Conservation (phyloP, 2,888 invertebrate genomes). For the Chymomyza fuscimana region DNA sequence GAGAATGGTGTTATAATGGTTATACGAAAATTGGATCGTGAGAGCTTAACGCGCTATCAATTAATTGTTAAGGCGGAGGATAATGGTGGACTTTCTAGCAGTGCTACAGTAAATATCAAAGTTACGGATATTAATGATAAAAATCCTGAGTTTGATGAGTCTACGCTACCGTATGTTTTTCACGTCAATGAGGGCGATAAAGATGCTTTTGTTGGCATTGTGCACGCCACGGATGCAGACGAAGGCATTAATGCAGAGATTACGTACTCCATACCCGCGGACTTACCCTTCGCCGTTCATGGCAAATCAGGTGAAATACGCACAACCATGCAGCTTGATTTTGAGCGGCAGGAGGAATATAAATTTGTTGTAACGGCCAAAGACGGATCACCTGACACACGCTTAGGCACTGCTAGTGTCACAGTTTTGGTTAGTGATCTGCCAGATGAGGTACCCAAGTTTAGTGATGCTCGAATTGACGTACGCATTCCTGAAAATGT, state of each 20-base stretch:
- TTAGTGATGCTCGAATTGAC: constrained; percentile 86
- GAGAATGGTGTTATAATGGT: constrained; percentile 94
- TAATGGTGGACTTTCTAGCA: constrained; percentile 89
- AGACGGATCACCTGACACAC: constrained; percentile 91
- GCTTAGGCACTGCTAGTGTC: constrained; percentile 92
- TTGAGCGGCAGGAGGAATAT: constrained; percentile 88
- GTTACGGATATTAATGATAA: constrained; percentile 96
- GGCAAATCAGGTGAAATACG: constrained; percentile 88
- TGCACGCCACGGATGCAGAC: constrained; percentile 92
- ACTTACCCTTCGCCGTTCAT: constrained; percentile 90
- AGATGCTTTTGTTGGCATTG: constrained; percentile 86
- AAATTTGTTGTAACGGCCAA: constrained; percentile 92
- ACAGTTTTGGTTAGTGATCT: constrained; percentile 89
- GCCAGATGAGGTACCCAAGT: constrained; percentile 89
- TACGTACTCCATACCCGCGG: constrained; percentile 88
- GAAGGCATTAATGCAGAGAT: constrained; percentile 91
- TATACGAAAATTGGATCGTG: constrained; percentile 90
- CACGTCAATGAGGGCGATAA: constrained; percentile 87
- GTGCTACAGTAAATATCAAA: constrained; percentile 91
- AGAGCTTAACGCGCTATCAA: constrained; percentile 93
- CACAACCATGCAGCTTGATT: constrained; percentile 88
- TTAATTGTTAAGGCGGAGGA: constrained; percentile 93
- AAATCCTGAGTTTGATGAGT: constrained; percentile 91
- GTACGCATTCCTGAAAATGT: constrained; percentile 92
- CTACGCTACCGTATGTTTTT: constrained; percentile 88